Base-by-base conservation (phyloP, 2,888 invertebrate species). In the Caenorhabditis angaria region DNA sequence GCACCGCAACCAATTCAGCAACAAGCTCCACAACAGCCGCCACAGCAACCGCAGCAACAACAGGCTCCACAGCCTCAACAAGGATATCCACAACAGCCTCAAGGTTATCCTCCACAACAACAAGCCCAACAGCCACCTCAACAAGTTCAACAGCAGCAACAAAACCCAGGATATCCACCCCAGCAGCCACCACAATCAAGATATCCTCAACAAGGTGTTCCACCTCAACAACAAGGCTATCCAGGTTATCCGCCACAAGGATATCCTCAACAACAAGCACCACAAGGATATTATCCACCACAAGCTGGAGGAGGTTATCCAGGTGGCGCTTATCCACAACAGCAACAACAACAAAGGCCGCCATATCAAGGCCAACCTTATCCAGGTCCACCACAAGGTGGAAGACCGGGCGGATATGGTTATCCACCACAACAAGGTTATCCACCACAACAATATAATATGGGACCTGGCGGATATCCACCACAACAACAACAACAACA, bases 251-350 rank as follows among this genome's bases (percentile, higher is more conserved):
- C 72, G 29, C 74, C 63, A 54, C 70, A 74, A 58, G 70, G 62
- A 51, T 75, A 74, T 32, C 68, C 72, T 35, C 69, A 62, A 59
- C 62, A 60, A 29, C 60, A 55, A 24, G 60, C 35, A 28, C 53
- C 5, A 18, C 59, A 59, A 48, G 56, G 50, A 20, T 75, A 70
- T 61, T 73, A 73, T 56, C 67, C 69, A 50, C 69, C 62, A 54
- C 66, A 61, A n/a, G 65, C 53, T 41, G 61, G 65, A 20, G 51
- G 50, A 0, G 60, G 63, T 48, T 64, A 72, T 58, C 71, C 67
- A 20, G 71, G 67, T 35, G 58, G 55, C 10, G 66, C 61, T 18
- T 74, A 74, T 28, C 74, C 74, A n/a, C 74, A 70, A 48, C 70
- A 64, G 41, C n/a, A n/a, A n/a, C 70, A 70, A 28, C 70, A 70